A percentile compares a stretch with the other conserved stretches of the same genome.
Conservation (phyloP, 2,797 vertebrate genomes). For the Pangasius macronema region DNA sequence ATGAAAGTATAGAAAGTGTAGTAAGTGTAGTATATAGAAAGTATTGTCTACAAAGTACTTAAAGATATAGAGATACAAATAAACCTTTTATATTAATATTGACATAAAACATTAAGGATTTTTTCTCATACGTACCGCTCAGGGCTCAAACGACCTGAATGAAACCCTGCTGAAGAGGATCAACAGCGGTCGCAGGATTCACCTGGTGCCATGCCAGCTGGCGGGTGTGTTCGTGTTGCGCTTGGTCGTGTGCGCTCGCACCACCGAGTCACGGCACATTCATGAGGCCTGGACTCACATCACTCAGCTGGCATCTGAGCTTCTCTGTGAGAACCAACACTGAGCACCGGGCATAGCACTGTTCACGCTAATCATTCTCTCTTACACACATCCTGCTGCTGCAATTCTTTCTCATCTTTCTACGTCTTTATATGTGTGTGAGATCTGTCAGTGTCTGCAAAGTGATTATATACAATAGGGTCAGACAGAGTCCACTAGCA, state of each 20-base stretch:
- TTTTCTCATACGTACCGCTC: neutral
- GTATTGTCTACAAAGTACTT: neutral
- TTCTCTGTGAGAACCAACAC: conserved; percentile 71
- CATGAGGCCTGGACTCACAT: conserved; percentile 88
- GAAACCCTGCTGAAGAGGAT: conserved; percentile 86
- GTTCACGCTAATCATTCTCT: neutral
- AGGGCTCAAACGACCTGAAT: conserved; percentile 88
- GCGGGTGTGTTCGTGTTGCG: conserved; percentile 85
- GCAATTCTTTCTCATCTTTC: neutral
- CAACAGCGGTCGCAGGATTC: conserved; percentile 82
- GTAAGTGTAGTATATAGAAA: neutral
- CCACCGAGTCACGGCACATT: conserved; percentile 80
- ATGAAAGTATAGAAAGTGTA: neutral
- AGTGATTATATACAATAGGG: neutral
- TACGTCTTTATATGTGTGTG: neutral
- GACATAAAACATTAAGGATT: conserved; percentile 11
- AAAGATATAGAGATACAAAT: neutral
- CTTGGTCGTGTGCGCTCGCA: conserved; percentile 84
- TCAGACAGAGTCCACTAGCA: conserved; percentile 1
- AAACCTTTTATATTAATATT: neutral
- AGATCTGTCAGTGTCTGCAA: neutral
- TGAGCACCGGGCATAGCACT: conserved; percentile 26
- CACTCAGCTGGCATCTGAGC: conserved; percentile 74
- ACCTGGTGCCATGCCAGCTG: conserved; percentile 89
- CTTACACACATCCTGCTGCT: conserved; percentile 4